Conservation (phyloP, 2,888 invertebrate genomes). For the Hemithea aestivaria region DNA sequence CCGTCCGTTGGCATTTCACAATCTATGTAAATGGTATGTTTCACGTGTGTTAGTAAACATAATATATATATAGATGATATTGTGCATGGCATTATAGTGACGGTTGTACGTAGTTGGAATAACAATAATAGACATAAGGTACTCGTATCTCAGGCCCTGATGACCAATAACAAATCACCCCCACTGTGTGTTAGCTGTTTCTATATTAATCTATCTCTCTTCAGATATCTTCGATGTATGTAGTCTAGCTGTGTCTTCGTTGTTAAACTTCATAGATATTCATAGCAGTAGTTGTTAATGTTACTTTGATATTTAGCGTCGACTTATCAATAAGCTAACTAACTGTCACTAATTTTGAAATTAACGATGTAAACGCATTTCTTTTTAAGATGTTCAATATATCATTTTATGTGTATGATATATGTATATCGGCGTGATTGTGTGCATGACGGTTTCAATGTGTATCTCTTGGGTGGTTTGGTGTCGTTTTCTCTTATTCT, state of each 20-base stretch:
- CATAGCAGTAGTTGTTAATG: conserved; percentile 57
- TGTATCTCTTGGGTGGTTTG: conserved; percentile 57
- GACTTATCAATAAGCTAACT: conserved; percentile 54
- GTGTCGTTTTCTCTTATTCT: conserved; percentile 69
- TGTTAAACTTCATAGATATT: conserved; percentile 70
- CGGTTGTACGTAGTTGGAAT: conserved; percentile 71
- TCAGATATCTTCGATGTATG: conserved; percentile 51
- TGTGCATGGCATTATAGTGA: conserved; percentile 73
- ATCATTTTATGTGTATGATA: conserved; percentile 4
- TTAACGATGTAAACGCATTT: conserved; percentile 33
- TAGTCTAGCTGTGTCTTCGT: conserved; percentile 68
- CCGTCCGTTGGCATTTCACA: conserved; percentile 55
- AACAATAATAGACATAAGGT: conserved; percentile 70
- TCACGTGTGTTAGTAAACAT: conserved; percentile 71
- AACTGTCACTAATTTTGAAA: conserved; percentile 73
- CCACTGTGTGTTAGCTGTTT: conserved; percentile 44
- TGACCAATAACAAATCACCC: conserved; percentile 33
- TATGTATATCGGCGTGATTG: conserved; percentile 23
- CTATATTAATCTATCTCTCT: conserved; percentile 43
- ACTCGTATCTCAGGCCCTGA: conserved; percentile 32
- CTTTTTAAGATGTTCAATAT: too few species aligned
- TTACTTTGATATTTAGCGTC: conserved; percentile 72
- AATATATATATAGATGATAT: conserved; percentile 57
- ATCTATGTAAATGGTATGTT: conserved; percentile 50
- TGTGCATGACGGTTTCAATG: conserved; percentile 47